Evolutionary conservation across 2,113 vertebrate species (phyloP).

Genomic region (Xenopus tropicalis): DNA sequence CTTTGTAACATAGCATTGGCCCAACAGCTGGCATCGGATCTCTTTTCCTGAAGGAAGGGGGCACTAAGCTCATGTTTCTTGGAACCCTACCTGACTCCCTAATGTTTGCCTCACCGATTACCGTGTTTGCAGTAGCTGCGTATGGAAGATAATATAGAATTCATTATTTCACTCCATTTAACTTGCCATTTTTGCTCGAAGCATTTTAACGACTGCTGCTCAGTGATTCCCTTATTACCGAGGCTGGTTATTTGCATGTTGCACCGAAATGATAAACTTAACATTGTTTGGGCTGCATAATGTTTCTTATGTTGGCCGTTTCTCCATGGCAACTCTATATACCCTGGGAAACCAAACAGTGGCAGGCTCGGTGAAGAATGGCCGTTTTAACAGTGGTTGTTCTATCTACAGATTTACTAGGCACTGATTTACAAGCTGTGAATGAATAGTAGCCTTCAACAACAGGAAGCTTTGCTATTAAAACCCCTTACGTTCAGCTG

Average conservation of each 20-base stretch:
- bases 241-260: background rate
- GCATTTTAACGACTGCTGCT: too few species aligned
- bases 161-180: too few species aligned
- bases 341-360: slow-evolving; percentile 60
- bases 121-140: too few species aligned
- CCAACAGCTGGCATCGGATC: too few species aligned
- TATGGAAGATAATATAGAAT: too few species aligned
- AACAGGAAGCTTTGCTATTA: slow-evolving; percentile 72
- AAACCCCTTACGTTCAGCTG: slow-evolving; percentile 69
- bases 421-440: slow-evolving; percentile 78
- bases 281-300: slow-evolving; percentile 18
- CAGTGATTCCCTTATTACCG: too few species aligned
- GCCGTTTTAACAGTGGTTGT: slow-evolving; percentile 67
- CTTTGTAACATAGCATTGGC: too few species aligned
- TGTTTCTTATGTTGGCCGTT: slow-evolving; percentile 49
- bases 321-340: slow-evolving; percentile 55
- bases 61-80: too few species aligned
- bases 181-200: too few species aligned
- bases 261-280: slow-evolving; percentile 9
- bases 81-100: too few species aligned
- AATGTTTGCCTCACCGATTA: too few species aligned
- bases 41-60: too few species aligned
- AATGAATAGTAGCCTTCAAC: slow-evolving; percentile 79
- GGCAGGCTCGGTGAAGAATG: slow-evolving; percentile 67
- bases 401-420: slow-evolving; percentile 74